Evolutionary conservation across 2,888 invertebrate genomes (phyloP), one percentile per base, ranked within the genome.

Genomic region (Mactromeris polynyma): DNA sequence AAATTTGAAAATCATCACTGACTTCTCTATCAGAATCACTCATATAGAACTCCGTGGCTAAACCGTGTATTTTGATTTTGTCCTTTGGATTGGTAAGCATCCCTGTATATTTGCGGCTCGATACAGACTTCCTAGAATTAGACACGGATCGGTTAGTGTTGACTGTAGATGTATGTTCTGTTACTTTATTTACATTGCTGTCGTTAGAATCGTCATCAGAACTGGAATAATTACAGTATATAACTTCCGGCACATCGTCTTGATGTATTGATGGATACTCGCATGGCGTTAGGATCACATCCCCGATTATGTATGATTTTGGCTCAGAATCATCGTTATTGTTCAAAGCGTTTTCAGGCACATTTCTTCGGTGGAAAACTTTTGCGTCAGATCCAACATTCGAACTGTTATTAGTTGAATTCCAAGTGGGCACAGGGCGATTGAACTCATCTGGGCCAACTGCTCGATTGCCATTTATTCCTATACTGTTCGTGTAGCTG

Each of bases 31-130:
- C 40, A 11, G 40, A 58, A 6, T 82, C 78, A 9, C 54, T 46
- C 54, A 87, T 26, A 58, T 82, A 87, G 26, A 73, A 87, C n/a
- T 82, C 86, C 21, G 86, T 87, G 14, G 77, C 83, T 19, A 87
- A 54, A 33, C 86, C 86, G 36, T 87, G n/a, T 9, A 54, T 31
- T 42, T 77, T 77, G 17, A 87, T 81, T 38, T 77, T 73, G 26
- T 78, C 82, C 33, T 86, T 86, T 0, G 31, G 33, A 1, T 6
- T 69, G 9, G 2, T 69, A 33, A 14, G 31, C 33, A 33, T 11
- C 6, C 1, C 6, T 14, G 17, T 33, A 6, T 69, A 31, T 69
- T 31, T 69, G 36, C 17, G 33, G 3, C n/a, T 26, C 26, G 58
- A 11, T 26, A 64, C 58, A 64, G n/a, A 26, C 26, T 1, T 9